Evolutionary conservation across 2,888 invertebrate genomes (phyloP).

Genomic region (Helobdella robusta): DNA sequence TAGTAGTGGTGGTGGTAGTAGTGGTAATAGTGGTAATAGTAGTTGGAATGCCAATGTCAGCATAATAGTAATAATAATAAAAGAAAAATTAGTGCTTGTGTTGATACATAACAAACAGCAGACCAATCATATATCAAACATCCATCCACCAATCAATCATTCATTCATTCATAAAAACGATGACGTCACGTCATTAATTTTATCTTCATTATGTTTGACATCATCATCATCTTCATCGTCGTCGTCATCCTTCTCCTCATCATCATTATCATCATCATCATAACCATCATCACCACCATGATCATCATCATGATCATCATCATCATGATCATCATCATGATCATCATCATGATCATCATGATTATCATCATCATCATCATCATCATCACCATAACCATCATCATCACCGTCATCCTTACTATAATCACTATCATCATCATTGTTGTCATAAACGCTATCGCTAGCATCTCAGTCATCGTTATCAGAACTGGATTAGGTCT

Average conservation of each 20-base stretch:
- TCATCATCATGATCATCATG: conserved; percentile 20
- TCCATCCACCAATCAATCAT: too few relatives aligned
- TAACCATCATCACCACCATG: conserved; percentile 8
- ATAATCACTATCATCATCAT: conserved; percentile 21
- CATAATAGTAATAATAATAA: too few relatives aligned
- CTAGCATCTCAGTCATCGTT: too few relatives aligned
- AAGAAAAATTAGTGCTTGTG: too few relatives aligned
- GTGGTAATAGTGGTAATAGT: too few relatives aligned
- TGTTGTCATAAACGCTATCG: background rate
- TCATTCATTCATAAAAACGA: too few relatives aligned
- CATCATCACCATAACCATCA: conserved; percentile 18
- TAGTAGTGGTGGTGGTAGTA: too few relatives aligned
- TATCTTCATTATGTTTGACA: background rate
- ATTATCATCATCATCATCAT: conserved; percentile 21
- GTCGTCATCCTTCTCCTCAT: conserved; percentile 11
- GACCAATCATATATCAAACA: too few relatives aligned
- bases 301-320: conserved; percentile 10
- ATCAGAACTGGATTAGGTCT: too few relatives aligned
- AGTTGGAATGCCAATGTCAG: too few relatives aligned
- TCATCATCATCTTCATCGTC: background rate
- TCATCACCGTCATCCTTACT: conserved; percentile 17
- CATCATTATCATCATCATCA: conserved; percentile 15
- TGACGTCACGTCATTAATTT: background rate
- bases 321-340: conserved; percentile 17
- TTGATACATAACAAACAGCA: too few relatives aligned